Conservation (phyloP, 2,797 vertebrate species). For the Rousettus madagascariensis region DNA sequence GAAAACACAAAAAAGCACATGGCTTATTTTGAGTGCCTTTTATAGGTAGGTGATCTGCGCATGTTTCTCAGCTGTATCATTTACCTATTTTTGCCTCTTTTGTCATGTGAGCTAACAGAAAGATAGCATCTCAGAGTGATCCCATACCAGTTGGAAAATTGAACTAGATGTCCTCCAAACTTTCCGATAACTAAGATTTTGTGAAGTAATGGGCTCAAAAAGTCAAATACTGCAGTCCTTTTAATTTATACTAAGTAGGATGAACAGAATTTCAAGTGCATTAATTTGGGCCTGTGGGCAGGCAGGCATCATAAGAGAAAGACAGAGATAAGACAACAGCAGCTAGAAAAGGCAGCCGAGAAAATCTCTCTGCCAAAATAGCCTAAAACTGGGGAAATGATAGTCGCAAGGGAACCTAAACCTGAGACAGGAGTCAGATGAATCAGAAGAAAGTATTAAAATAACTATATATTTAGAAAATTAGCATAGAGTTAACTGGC, state of each 20-base stretch:
- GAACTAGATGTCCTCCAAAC: neutral
- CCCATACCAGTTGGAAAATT: neutral
- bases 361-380: neutral
- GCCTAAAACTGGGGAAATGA: neutral
- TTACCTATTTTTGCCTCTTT: neutral
- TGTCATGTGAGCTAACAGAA: neutral
- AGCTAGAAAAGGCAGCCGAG: neutral
- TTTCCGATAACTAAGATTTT: neutral
- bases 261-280: constrained; percentile 40
- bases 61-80: neutral
- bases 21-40: neutral
- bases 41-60: neutral
- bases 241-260: constrained; percentile 42
- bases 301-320: neutral
- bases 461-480: neutral
- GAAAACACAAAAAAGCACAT: neutral
- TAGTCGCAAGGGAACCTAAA: neutral
- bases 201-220: neutral
- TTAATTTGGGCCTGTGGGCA: neutral
- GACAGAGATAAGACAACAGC: neutral
- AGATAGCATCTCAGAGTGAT: neutral
- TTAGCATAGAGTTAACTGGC: neutral
- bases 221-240: neutral
- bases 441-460: neutral
- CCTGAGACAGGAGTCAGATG: neutral